Evolutionary conservation across 2,113 vertebrate genomes (phyloP).

Genomic region (Pelecanoides urinatrix): DNA sequence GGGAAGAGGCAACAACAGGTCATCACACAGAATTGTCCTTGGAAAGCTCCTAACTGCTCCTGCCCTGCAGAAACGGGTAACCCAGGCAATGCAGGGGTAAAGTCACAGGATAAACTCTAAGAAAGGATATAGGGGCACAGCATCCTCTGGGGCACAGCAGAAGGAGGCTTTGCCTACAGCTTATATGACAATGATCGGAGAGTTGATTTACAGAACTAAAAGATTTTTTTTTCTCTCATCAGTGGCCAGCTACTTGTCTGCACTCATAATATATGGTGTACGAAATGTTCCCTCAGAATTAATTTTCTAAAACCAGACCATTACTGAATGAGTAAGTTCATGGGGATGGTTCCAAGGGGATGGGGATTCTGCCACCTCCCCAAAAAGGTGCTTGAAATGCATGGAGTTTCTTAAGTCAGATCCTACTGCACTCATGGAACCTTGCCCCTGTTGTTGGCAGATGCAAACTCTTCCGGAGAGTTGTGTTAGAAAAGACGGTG

Average conservation of each 20-base stretch:
- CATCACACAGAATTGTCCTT: neutral
- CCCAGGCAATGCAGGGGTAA: neutral
- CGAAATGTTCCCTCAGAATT: neutral
- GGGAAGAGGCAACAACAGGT: neutral
- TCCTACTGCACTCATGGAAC: neutral
- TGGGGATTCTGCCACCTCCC: neutral
- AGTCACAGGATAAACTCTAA: neutral
- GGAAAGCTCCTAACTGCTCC: neutral
- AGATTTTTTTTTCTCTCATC: neutral
- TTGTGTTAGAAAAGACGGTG: neutral
- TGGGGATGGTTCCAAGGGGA: neutral
- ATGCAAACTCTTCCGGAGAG: neutral
- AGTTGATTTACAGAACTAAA: neutral
- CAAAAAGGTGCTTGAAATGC: neutral
- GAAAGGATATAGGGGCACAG: neutral
- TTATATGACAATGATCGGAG: neutral
- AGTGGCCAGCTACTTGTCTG: neutral
- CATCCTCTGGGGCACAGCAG: neutral
- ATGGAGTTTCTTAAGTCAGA: neutral
- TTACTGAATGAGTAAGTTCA: neutral
- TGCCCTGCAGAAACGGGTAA: neutral
- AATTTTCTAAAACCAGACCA: neutral
- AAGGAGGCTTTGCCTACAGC: neutral
- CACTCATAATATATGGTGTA: neutral
- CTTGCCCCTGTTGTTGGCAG: neutral